Percentiles rank a stretch among this genome's conserved stretches.
Conservation (phyloP, 2,888 invertebrate species). For the Aproaerema taeniolella region DNA sequence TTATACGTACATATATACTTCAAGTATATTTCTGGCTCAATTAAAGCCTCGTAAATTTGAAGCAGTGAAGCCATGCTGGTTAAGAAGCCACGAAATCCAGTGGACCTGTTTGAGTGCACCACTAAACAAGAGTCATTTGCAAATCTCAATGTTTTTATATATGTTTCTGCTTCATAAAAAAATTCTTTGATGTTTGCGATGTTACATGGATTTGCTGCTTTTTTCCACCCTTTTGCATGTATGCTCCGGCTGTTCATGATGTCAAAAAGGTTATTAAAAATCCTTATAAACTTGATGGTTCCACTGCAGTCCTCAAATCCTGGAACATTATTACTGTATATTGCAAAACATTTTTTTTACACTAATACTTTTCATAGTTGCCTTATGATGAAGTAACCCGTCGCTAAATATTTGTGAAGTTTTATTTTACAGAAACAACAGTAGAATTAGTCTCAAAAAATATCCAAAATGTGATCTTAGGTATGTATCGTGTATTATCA, state of each 20-base stretch:
- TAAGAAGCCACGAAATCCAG: conserved; percentile 1
- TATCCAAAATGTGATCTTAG: too few species aligned
- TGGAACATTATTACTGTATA: too few species aligned
- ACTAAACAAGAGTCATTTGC: neutral
- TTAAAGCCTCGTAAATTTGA: conserved; percentile 4
- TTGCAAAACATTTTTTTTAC: too few species aligned
- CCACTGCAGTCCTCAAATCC: neutral
- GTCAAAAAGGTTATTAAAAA: neutral
- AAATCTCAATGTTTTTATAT: neutral
- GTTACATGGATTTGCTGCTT: neutral
- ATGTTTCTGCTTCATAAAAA: neutral
- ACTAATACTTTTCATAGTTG: too few species aligned
- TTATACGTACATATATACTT: conserved; percentile 3
- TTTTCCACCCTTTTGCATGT: neutral
- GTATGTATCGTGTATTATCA: too few species aligned
- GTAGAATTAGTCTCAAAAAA: too few species aligned
- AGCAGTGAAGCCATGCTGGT: neutral
- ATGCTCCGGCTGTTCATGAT: neutral
- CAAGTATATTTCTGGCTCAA: neutral
- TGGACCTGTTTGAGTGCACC: neutral
- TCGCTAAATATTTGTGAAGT: too few species aligned
- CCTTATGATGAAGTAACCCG: too few species aligned
- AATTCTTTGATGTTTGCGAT: neutral
- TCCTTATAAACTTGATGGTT: neutral
- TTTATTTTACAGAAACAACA: too few species aligned